phyloP scores from a whole-genome alignment of 2,113 vertebrate species.

The Gopherus evgoodei region DNA sequence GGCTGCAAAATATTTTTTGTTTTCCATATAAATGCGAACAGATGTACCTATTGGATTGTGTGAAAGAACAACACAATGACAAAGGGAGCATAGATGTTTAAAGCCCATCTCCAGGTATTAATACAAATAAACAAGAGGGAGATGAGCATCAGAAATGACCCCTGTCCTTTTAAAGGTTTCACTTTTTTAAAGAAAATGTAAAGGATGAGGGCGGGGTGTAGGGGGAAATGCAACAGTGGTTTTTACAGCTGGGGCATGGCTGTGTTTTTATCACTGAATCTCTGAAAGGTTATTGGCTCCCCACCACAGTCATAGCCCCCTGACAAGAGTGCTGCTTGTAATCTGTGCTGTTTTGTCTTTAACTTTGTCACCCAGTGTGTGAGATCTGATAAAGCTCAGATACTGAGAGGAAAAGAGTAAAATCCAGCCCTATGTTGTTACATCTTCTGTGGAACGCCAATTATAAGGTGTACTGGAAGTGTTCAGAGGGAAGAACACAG shows the following conservation, averaged over 20 bases:
- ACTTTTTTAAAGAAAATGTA: constrained; percentile 14
- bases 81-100: constrained; percentile 42
- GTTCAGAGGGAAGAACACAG: not conserved
- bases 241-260: not conserved
- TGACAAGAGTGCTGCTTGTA: not conserved
- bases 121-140: constrained; percentile 40
- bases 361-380: not conserved
- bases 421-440: not conserved
- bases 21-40: constrained; percentile 65
- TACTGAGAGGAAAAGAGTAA: not conserved
- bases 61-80: not conserved
- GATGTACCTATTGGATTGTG: constrained; percentile 48
- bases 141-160: not conserved
- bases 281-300: constrained; percentile 17
- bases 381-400: constrained; percentile 6
- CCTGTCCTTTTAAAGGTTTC: not conserved
- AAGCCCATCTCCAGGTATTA: constrained; percentile 53
- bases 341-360: not conserved
- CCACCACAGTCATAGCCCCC: not conserved
- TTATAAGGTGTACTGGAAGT: not conserved
- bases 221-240: not conserved
- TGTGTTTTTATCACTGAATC: not conserved
- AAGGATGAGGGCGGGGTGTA: not conserved
- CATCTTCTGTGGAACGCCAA: not conserved
- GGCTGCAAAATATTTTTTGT: constrained; percentile 68